A percentile compares a stretch with the other conserved stretches of the same genome.
Conservation (phyloP, 2,888 invertebrate species). For the Drosophila leonis region DNA sequence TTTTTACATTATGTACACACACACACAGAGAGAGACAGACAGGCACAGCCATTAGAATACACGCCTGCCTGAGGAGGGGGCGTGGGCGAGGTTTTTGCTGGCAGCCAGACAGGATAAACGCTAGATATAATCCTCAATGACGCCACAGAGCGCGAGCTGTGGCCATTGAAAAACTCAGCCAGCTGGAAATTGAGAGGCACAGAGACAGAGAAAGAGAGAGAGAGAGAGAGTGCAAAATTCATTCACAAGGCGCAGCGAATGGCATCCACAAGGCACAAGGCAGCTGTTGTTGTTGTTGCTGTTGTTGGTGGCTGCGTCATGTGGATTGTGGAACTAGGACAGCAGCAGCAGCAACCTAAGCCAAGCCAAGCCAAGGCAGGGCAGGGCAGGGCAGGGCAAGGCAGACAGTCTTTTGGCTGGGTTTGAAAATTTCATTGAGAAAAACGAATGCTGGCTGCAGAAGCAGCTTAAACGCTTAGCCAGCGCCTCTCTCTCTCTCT, state of each 20-base stretch:
- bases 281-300: slow-evolving; percentile 23
- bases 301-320: slow-evolving; percentile 48
- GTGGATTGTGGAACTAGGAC: slow-evolving; percentile 75
- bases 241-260: slow-evolving; percentile 73
- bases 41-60: slow-evolving; percentile 21
- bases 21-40: slow-evolving; percentile 10
- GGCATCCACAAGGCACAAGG: slow-evolving; percentile 67
- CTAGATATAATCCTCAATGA: slow-evolving; percentile 64
- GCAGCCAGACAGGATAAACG: slow-evolving; percentile 34
- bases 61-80: not conserved
- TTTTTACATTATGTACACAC: not conserved
- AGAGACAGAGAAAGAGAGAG: not conserved
- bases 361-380: slow-evolving; percentile 1
- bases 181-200: slow-evolving; percentile 22
- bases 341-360: slow-evolving; percentile 39
- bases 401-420: slow-evolving; percentile 1
- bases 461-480: slow-evolving; percentile 69
- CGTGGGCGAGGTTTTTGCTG: not conserved
- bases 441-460: slow-evolving; percentile 67
- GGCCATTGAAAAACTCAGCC: slow-evolving; percentile 53
- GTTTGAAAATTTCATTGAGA: slow-evolving; percentile 66
- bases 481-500: not conserved
- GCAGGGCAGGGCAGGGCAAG: not conserved
- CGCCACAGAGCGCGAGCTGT: slow-evolving; percentile 55
- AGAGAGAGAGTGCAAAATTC: slow-evolving; percentile 50